Conservation (phyloP, 2,113 vertebrate genomes). For the Prunella himalayana region DNA sequence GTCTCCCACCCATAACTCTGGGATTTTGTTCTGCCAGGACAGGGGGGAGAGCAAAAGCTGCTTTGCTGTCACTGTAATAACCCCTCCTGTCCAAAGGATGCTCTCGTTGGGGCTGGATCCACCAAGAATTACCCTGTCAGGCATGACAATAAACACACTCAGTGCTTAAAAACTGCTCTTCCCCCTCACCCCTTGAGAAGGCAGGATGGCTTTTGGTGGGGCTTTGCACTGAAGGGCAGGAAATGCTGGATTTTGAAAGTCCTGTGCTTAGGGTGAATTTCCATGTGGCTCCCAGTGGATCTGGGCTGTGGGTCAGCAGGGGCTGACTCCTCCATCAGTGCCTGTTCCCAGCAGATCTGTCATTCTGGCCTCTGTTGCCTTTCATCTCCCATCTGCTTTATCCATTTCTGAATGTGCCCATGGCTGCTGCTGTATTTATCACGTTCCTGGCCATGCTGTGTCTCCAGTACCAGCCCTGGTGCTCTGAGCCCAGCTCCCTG, state of each 20-base stretch:
- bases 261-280: background rate
- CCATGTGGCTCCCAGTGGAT: background rate
- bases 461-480: background rate
- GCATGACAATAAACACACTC: background rate
- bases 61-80: background rate
- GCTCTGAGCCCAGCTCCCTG: background rate
- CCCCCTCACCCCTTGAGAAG: background rate
- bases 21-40: background rate
- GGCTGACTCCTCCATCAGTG: background rate
- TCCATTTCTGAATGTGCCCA: background rate
- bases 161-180: background rate
- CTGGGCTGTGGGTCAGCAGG: background rate
- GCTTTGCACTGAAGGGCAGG: background rate
- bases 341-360: background rate
- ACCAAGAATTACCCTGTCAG: background rate
- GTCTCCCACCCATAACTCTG: constrained; percentile 1
- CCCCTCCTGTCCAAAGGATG: background rate
- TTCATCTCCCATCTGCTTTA: background rate
- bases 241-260: background rate
- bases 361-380: background rate
- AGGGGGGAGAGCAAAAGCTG: background rate
- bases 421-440: background rate
- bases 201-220: background rate
- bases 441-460: background rate
- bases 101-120: background rate